A percentile compares a stretch with the other conserved stretches of the same genome.
Conservation (phyloP, 2,888 invertebrate species). For the Mechanitis mazaeus region DNA sequence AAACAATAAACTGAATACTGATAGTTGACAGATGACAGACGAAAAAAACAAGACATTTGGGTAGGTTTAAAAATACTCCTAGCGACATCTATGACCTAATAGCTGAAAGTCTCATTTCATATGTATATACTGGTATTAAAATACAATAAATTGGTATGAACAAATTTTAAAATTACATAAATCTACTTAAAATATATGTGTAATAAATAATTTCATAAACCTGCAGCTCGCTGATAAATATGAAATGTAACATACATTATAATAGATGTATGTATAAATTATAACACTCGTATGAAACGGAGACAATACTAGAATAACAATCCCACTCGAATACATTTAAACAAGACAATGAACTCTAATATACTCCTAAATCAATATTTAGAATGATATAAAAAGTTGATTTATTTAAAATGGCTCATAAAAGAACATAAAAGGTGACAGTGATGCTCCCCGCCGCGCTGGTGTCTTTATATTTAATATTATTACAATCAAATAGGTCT, state of each 20-base stretch:
- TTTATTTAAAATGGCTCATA: slow-evolving; percentile 45
- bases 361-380: slow-evolving; percentile 31
- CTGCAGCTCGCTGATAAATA: too few species aligned
- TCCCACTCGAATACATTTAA: slow-evolving; percentile 26
- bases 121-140: too few species aligned
- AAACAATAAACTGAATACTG: too few species aligned
- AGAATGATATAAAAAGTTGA: slow-evolving; percentile 29
- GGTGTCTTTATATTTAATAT: slow-evolving; percentile 69
- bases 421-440: slow-evolving; percentile 63
- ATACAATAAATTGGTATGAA: too few species aligned
- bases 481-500: slow-evolving; percentile 65
- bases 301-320: slow-evolving; percentile 29
- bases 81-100: too few species aligned
- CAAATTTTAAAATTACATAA: too few species aligned
- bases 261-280: neutral
- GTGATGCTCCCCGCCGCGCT: slow-evolving; percentile 68
- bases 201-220: too few species aligned
- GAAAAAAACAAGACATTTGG: too few species aligned
- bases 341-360: slow-evolving; percentile 31
- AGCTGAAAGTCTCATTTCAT: too few species aligned
- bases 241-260: neutral
- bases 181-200: too few species aligned
- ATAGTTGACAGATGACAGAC: too few species aligned
- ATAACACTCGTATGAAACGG: neutral
- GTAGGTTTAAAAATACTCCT: too few species aligned